Conservation (phyloP, 2,888 invertebrate species). For the Fabriciana adippe region DNA sequence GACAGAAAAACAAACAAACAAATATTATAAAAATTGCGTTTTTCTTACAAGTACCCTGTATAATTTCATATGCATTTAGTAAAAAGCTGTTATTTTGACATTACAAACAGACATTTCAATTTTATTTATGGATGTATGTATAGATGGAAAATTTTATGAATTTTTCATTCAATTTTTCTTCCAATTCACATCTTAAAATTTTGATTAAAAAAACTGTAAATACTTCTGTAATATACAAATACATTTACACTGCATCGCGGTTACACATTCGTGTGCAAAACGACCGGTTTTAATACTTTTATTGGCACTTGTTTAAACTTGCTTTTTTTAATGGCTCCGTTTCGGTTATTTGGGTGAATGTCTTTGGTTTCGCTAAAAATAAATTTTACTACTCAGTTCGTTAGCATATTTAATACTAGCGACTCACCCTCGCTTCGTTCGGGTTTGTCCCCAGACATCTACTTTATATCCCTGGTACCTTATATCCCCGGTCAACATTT, state of each 20-base stretch:
- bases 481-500: too few species aligned
- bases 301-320: slow-evolving; percentile 14
- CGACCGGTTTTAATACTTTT: slow-evolving; percentile 16
- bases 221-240: not conserved
- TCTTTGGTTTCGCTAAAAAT: not conserved
- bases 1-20: too few species aligned
- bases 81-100: too few species aligned
- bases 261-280: not conserved
- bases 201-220: not conserved
- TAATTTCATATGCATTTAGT: too few species aligned
- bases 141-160: too few species aligned
- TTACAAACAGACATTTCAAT: too few species aligned
- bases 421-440: not conserved
- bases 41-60: too few species aligned
- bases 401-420: not conserved
- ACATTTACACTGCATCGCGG: not conserved
- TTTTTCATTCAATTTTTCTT: too few species aligned
- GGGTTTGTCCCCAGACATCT: too few species aligned
- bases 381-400: slow-evolving; percentile 1
- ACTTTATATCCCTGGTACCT: too few species aligned
- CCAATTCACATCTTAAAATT: not conserved
- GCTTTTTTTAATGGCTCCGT: slow-evolving; percentile 17
- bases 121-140: too few species aligned
- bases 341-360: slow-evolving; percentile 16
- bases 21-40: too few species aligned